phyloP scores from a whole-genome alignment of 2,888 invertebrate species.

The Macaria notata region DNA sequence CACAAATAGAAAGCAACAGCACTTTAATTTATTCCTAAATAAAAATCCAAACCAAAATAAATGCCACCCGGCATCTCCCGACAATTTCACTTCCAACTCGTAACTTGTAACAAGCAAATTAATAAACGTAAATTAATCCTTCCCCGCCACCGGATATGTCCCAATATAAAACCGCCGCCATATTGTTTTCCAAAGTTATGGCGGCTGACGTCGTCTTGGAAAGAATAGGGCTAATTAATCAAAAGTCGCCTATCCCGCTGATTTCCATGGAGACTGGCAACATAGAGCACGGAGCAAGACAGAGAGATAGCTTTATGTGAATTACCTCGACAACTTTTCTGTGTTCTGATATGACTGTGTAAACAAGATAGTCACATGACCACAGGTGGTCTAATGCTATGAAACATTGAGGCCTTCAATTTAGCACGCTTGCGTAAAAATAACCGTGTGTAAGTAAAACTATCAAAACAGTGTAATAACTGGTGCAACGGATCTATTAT shows the following conservation, averaged over 20 bases:
- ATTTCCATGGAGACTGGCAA: constrained; percentile 75
- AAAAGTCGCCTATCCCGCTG: constrained; percentile 68
- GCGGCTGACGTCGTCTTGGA: constrained; percentile 53
- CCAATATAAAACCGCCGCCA: constrained; percentile 63
- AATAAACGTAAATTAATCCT: constrained; percentile 38
- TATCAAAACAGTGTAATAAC: no score
- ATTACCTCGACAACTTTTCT: no score
- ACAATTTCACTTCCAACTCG: constrained; percentile 18
- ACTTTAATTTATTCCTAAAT: no score
- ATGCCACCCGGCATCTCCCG: not conserved
- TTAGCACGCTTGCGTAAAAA: no score
- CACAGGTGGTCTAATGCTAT: no score
- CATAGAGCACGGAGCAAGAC: not conserved
- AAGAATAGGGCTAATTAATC: constrained; percentile 81
- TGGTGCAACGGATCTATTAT: no score
- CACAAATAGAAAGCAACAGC: no score
- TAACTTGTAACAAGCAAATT: constrained; percentile 31
- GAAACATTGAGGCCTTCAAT: no score
- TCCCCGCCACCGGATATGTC: constrained; percentile 64
- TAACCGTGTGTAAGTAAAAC: no score
- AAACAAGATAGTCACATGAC: no score
- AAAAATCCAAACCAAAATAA: not conserved
- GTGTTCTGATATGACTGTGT: no score
- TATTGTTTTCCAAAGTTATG: constrained; percentile 72
- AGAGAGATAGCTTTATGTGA: not conserved